Evolutionary conservation across 1,140 invertebrate species (phyloP).

Genomic region (Plodia interpunctella): DNA sequence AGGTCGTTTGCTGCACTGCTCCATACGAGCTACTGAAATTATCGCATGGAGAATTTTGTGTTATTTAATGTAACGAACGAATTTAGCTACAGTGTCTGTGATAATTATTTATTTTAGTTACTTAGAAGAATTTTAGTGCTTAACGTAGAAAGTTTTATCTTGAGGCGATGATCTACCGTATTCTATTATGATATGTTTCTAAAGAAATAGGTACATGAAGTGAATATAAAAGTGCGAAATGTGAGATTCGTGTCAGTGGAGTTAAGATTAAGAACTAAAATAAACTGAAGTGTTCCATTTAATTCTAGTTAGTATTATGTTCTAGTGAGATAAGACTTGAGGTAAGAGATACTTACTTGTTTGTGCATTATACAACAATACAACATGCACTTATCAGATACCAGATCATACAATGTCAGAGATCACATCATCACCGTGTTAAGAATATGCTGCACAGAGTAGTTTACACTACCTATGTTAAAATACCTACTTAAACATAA

Average conservation of each 20-base stretch:
- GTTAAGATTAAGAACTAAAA: background rate
- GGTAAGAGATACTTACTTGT: background rate
- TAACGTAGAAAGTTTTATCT: background rate
- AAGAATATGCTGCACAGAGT: no score
- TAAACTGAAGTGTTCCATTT: background rate
- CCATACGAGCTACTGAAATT: background rate
- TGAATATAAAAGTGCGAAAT: background rate
- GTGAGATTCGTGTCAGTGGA: background rate
- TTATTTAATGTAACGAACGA: background rate
- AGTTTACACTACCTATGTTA: no score
- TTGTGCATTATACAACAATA: background rate
- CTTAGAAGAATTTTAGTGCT: background rate
- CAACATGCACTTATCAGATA: background rate
- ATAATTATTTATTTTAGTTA: background rate
- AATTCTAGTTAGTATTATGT: background rate
- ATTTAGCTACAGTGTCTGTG: slow-evolving; percentile 1
- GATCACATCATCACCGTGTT: no score
- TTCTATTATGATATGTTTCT: background rate
- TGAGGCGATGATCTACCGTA: background rate
- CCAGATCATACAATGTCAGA: background rate
- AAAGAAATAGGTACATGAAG: slow-evolving; percentile 1
- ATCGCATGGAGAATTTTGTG: background rate
- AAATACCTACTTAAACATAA: no score
- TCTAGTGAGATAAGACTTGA: background rate
- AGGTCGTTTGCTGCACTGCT: slow-evolving; percentile 31